Conservation (phyloP, 2,797 vertebrate species). For the Lithobates sylvaticus region DNA sequence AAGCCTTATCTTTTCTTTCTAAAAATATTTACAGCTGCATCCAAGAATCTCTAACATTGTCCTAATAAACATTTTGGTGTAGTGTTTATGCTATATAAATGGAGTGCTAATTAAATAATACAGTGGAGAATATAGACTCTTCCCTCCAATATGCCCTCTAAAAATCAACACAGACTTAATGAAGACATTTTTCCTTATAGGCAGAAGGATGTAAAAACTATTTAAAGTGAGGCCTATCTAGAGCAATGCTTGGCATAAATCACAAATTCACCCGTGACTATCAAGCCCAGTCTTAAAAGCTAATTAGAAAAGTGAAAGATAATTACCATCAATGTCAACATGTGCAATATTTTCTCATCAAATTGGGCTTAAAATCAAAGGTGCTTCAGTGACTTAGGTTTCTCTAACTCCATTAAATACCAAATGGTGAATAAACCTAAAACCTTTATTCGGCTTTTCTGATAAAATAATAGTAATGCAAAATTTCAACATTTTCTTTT, state of each 20-base stretch:
- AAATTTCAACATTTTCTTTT: too few species aligned
- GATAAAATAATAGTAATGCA: too few species aligned
- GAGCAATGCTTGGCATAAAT: not conserved
- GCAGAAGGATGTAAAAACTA: slow-evolving; percentile 4
- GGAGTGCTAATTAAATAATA: not conserved
- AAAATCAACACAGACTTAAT: not conserved
- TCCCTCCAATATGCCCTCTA: not conserved
- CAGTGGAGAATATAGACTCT: not conserved
- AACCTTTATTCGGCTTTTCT: too few species aligned
- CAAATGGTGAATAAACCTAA: not conserved
- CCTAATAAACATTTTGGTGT: too few species aligned
- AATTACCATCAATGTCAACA: slow-evolving; percentile 14
- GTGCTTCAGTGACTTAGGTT: not conserved
- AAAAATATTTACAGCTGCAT: too few species aligned
- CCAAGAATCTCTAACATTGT: too few species aligned
- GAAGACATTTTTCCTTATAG: not conserved
- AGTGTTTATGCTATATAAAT: not conserved
- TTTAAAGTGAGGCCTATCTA: not conserved
- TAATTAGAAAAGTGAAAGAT: slow-evolving; percentile 36
- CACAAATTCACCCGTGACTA: slow-evolving; percentile 17
- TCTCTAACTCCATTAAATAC: too few species aligned
- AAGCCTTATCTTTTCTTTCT: too few species aligned
- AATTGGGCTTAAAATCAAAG: slow-evolving; percentile 15
- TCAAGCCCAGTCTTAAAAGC: not conserved
- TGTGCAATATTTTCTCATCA: not conserved